phyloP scores from a whole-genome alignment of 2,797 vertebrate genomes.

The Cacajao melanocephalus region DNA sequence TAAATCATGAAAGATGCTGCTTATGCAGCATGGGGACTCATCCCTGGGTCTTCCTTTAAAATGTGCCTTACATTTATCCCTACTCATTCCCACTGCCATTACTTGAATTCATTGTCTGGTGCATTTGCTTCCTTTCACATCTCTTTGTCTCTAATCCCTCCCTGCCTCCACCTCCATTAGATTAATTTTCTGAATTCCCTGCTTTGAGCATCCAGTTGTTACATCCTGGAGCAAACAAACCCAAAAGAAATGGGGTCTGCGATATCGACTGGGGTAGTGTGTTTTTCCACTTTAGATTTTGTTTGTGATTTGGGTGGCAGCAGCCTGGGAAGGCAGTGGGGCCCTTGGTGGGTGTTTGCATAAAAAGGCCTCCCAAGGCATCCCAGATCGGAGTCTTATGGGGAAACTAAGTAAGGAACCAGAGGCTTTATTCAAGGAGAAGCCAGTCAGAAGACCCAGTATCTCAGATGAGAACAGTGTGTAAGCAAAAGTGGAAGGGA shows the following conservation, averaged over 20 bases:
- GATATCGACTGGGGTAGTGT: background rate
- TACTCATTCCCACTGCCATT: background rate
- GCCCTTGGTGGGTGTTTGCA: background rate
- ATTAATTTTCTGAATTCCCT: background rate
- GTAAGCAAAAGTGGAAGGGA: background rate
- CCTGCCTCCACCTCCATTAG: rapidly evolving
- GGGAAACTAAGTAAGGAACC: background rate
- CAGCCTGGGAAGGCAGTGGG: background rate
- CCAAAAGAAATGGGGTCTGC: background rate
- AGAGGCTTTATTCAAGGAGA: background rate
- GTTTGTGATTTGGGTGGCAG: background rate
- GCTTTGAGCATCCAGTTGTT: background rate
- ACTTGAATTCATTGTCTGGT: background rate
- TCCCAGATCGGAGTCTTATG: background rate
- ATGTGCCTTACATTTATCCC: background rate
- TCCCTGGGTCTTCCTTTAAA: background rate
- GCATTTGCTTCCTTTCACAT: background rate
- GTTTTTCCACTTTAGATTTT: background rate
- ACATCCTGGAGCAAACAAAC: background rate
- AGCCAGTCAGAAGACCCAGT: background rate
- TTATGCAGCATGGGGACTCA: background rate
- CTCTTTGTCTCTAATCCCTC: background rate
- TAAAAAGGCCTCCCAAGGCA: background rate
- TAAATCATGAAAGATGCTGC: background rate
- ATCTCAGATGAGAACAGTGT: background rate